Evolutionary conservation across 2,888 invertebrate species (phyloP).

Genomic region (Galerucella nymphaeae): DNA sequence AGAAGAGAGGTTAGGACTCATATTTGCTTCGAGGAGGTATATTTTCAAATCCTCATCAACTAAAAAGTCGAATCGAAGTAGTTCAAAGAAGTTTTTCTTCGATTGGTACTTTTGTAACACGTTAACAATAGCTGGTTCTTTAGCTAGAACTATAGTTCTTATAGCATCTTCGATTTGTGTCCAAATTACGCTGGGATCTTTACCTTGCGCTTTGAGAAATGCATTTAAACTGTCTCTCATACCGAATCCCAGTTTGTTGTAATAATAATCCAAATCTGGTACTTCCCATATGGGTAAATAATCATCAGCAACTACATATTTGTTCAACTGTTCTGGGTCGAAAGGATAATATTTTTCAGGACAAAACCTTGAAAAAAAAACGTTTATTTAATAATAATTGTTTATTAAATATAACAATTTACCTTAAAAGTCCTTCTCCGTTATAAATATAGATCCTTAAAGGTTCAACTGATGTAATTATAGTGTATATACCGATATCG

Average conservation of each 20-base stretch:
- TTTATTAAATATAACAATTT: constrained; percentile 42
- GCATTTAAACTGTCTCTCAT: constrained; percentile 91
- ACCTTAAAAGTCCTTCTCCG: constrained; percentile 87
- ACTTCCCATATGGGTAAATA: constrained; percentile 96
- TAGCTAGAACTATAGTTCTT: constrained; percentile 73
- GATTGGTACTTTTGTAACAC: constrained; percentile 68
- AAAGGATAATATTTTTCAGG: constrained; percentile 91
- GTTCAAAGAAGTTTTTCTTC: constrained; percentile 86
- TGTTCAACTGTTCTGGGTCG: constrained; percentile 79
- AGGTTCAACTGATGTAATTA: constrained; percentile 91
- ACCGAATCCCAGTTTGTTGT: constrained; percentile 77
- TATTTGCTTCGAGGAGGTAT: constrained; percentile 94
- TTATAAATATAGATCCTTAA: constrained; percentile 89
- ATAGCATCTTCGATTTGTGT: constrained; percentile 83
- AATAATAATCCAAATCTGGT: constrained; percentile 78
- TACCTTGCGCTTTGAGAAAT: constrained; percentile 74
- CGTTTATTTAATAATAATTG: background rate
- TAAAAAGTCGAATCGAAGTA: constrained; percentile 94
- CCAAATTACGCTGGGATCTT: constrained; percentile 83
- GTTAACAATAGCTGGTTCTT: constrained; percentile 77
- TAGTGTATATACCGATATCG: constrained; percentile 95
- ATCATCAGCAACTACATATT: constrained; percentile 95
- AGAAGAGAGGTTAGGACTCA: constrained; percentile 97
- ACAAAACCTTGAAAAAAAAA: constrained; percentile 78
- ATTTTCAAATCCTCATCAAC: constrained; percentile 88